phyloP scores from a whole-genome alignment of 2,113 vertebrate species.

The Megalops atlanticus region DNA sequence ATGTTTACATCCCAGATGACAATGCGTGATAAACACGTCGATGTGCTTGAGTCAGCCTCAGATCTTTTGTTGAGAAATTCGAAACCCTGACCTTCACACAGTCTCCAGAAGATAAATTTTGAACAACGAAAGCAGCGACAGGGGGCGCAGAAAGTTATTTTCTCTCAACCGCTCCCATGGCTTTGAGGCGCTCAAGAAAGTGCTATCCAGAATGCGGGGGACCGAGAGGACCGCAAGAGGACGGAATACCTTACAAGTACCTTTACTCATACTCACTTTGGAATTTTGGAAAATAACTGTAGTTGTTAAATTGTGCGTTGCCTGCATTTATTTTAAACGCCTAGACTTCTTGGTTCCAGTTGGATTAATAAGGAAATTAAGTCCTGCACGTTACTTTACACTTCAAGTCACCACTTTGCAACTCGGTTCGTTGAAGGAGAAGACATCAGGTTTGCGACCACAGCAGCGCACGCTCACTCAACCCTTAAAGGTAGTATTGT shows the following conservation, averaged over 20 bases:
- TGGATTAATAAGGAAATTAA: background rate
- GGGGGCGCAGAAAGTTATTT: constrained; percentile 21
- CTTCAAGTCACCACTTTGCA: background rate
- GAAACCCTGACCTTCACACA: background rate
- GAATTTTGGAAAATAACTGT: background rate
- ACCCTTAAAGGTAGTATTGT: background rate
- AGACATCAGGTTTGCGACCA: background rate
- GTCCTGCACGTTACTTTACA: background rate
- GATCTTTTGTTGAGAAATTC: constrained; percentile 1
- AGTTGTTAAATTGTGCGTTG: background rate
- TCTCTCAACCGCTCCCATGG: background rate
- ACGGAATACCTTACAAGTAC: background rate
- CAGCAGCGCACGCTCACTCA: background rate
- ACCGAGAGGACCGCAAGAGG: background rate
- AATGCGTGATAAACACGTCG: background rate
- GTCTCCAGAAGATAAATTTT: background rate
- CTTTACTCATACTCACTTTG: background rate
- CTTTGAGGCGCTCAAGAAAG: background rate
- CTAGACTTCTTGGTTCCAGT: background rate
- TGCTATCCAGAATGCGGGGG: background rate
- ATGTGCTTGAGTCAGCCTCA: background rate
- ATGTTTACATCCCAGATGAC: background rate
- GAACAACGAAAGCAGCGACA: constrained; percentile 1
- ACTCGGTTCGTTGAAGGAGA: background rate
- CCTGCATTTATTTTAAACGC: background rate